A percentile compares a stretch with the other conserved stretches of the same genome.
phyloP scores from a whole-genome alignment of 2,797 vertebrate genomes.

The Eulemur coronatus region DNA sequence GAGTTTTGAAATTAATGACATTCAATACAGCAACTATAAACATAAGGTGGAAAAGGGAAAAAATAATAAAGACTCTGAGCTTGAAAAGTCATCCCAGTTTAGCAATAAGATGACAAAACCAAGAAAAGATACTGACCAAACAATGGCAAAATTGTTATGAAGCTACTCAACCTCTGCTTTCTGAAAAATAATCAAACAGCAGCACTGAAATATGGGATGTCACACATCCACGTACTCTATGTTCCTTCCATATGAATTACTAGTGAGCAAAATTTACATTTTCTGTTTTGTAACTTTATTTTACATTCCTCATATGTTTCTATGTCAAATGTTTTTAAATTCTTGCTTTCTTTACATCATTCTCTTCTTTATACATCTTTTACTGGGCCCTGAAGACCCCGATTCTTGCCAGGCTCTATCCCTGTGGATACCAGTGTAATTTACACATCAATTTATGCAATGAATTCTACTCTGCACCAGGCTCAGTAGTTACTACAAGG shows the following conservation, averaged over 20 bases:
- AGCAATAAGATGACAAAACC: constrained; percentile 6
- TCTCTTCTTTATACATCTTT: background rate
- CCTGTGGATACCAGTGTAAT: background rate
- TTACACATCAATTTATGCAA: background rate
- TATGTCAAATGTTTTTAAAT: background rate
- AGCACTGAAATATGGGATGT: background rate
- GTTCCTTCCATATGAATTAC: background rate
- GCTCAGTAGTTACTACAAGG: background rate
- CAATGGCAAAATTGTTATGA: background rate
- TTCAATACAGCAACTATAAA: constrained; percentile 42
- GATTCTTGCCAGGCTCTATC: background rate
- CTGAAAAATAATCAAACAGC: background rate
- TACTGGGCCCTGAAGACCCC: background rate
- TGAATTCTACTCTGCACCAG: background rate
- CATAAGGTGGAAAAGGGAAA: constrained; percentile 1
- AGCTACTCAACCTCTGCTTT: background rate
- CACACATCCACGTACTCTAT: background rate
- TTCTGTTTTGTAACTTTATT: background rate
- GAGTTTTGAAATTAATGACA: constrained; percentile 38
- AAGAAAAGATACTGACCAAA: background rate
- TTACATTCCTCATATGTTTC: background rate
- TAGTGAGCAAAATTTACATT: background rate
- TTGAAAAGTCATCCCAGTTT: constrained; percentile 11
- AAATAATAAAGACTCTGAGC: background rate
- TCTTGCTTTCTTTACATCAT: background rate